phyloP scores from a whole-genome alignment of 2,797 vertebrate genomes.

The Oreonectes daqikongensis region DNA sequence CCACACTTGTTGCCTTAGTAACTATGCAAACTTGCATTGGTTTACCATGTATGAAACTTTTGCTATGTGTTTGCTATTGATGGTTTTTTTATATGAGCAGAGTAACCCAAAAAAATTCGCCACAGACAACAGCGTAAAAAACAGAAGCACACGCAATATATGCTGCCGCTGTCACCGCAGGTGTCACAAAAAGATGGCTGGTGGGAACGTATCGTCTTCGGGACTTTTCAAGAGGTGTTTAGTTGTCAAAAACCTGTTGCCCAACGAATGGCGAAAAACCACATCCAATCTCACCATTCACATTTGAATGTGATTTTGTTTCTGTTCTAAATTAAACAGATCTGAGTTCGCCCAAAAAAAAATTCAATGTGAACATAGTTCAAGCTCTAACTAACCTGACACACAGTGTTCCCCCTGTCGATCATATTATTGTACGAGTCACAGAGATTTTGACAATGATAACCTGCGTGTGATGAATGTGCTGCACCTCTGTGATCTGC shows the following conservation, averaged over 20 bases:
- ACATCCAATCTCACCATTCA: background rate
- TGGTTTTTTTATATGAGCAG: background rate
- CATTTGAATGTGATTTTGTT: background rate
- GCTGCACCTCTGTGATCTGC: slow-evolving; percentile 40
- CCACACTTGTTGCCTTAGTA: background rate
- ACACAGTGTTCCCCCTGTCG: background rate
- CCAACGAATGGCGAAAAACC: background rate
- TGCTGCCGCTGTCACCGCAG: background rate
- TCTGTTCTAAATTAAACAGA: background rate
- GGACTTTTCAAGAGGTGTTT: background rate
- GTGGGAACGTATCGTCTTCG: background rate
- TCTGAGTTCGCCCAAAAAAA: too few relatives aligned
- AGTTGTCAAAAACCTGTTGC: background rate
- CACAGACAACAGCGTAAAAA: background rate
- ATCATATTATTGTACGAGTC: slow-evolving; percentile 31
- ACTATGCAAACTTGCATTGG: background rate
- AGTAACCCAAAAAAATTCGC: background rate
- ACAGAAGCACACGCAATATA: background rate
- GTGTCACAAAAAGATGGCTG: background rate
- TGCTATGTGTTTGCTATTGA: background rate
- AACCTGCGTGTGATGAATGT: slow-evolving; percentile 43
- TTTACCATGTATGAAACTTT: background rate
- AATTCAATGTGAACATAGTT: background rate
- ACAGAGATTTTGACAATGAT: slow-evolving; percentile 42
- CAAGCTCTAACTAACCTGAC: background rate